Conservation (phyloP, 2,888 invertebrate species). For the Rhaphigaster nebulosa region DNA sequence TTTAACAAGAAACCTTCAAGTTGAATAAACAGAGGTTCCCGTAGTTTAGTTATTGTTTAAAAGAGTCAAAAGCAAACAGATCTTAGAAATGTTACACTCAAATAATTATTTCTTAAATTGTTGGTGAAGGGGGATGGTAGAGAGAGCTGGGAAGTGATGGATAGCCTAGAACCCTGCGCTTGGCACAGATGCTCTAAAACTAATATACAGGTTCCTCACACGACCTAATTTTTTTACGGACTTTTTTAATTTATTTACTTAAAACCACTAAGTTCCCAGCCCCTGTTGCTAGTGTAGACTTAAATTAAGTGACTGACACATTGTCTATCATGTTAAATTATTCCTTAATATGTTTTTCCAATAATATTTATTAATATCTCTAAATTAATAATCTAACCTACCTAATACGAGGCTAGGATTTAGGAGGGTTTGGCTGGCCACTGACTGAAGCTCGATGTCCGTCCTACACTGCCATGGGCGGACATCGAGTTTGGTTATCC, state of each 20-base stretch:
- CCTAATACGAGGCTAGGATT: no score
- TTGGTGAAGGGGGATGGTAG: neutral
- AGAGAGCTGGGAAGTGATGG: neutral
- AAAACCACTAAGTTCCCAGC: neutral
- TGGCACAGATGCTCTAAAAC: neutral
- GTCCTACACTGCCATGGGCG: no score
- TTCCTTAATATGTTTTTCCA: no score
- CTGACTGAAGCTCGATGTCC: no score
- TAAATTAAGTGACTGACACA: neutral
- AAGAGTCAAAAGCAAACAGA: neutral
- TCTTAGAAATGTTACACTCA: neutral
- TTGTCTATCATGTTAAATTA: no score
- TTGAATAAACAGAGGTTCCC: no score
- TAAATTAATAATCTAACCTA: no score
- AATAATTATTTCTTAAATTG: conserved; percentile 1
- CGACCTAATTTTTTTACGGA: neutral
- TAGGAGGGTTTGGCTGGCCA: no score
- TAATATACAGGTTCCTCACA: conserved; percentile 1
- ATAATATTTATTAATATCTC: no score
- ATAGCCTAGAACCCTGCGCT: neutral
- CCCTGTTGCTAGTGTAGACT: neutral
- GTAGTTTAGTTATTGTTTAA: neutral
- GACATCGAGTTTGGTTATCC: no score
- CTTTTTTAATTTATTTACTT: conserved; percentile 1
- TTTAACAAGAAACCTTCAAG: no score